Percentiles rank a stretch among this genome's conserved stretches.
phyloP scores from a whole-genome alignment of 1,140 invertebrate species.

The Drosophila baimaii region DNA sequence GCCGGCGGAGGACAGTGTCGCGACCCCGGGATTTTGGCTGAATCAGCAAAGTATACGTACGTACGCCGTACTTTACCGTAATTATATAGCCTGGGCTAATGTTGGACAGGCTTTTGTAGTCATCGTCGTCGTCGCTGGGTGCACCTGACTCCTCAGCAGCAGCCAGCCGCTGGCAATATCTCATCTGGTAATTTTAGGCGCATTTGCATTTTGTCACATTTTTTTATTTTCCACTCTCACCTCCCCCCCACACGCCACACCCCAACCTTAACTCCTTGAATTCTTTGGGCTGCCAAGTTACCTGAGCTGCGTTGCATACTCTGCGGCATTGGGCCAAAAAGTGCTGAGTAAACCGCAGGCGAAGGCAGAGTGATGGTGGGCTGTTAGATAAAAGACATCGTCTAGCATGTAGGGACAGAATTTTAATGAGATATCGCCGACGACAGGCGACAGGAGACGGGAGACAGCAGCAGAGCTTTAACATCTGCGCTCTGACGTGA shows the following conservation, averaged over 20 bases:
- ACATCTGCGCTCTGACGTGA: slow-evolving; percentile 14
- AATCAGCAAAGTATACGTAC: slow-evolving; percentile 38
- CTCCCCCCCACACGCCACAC: too few species aligned
- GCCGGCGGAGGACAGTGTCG: slow-evolving; percentile 44
- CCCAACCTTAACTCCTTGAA: neutral
- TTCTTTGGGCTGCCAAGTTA: slow-evolving; percentile 21
- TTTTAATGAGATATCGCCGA: slow-evolving; percentile 77
- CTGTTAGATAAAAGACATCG: slow-evolving; percentile 44
- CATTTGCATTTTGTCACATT: slow-evolving; percentile 67
- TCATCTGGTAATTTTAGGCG: slow-evolving; percentile 69
- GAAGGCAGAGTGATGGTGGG: slow-evolving; percentile 8
- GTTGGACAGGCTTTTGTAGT: slow-evolving; percentile 42
- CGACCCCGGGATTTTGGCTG: slow-evolving; percentile 51
- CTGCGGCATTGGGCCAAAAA: slow-evolving; percentile 34
- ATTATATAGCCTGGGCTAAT: slow-evolving; percentile 70
- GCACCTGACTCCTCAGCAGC: slow-evolving; percentile 33
- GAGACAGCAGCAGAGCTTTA: slow-evolving; percentile 1
- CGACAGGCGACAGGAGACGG: slow-evolving; percentile 30
- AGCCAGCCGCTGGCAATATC: slow-evolving; percentile 48
- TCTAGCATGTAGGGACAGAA: slow-evolving; percentile 62
- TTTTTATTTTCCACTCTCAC: slow-evolving; percentile 5
- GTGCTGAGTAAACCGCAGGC: slow-evolving; percentile 59
- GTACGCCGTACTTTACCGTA: slow-evolving; percentile 48
- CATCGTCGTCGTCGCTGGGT: slow-evolving; percentile 10
- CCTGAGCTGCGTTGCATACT: slow-evolving; percentile 47